Evolutionary conservation across 1,140 invertebrate genomes (phyloP).

Genomic region (Nebria ingens): DNA sequence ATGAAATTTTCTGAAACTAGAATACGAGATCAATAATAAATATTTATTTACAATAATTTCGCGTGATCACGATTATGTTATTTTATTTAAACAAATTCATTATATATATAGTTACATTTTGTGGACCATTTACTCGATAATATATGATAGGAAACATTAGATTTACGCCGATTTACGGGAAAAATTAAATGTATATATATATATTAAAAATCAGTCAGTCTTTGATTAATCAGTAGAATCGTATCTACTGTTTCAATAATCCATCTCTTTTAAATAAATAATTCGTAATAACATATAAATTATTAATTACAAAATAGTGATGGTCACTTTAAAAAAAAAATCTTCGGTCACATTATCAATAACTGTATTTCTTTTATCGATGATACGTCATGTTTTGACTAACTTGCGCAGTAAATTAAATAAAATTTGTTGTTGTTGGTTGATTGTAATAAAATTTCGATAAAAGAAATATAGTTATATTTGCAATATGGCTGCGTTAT

Average conservation of each 20-base stretch:
- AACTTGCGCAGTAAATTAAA: too few species aligned
- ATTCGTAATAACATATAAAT: not conserved
- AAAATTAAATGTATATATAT: not conserved
- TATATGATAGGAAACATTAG: too few species aligned
- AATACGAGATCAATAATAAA: slow-evolving; percentile 4
- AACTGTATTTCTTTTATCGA: too few species aligned
- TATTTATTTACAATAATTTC: not conserved
- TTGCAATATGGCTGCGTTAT: too few species aligned
- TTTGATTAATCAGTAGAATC: not conserved
- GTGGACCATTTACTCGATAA: too few species aligned
- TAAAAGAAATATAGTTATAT: too few species aligned
- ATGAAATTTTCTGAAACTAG: not conserved
- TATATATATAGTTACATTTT: too few species aligned
- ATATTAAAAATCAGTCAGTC: not conserved
- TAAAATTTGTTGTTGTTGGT: too few species aligned
- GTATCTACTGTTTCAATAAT: not conserved
- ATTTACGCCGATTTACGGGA: too few species aligned
- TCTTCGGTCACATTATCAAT: too few species aligned
- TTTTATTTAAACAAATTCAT: not conserved
- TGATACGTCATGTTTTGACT: too few species aligned
- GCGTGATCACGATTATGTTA: not conserved
- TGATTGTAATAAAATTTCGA: too few species aligned
- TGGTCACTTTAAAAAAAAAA: not conserved
- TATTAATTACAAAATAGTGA: not conserved
- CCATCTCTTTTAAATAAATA: not conserved